Evolutionary conservation across 1,140 invertebrate genomes (phyloP).

Genomic region (Drosophila athabasca): DNA sequence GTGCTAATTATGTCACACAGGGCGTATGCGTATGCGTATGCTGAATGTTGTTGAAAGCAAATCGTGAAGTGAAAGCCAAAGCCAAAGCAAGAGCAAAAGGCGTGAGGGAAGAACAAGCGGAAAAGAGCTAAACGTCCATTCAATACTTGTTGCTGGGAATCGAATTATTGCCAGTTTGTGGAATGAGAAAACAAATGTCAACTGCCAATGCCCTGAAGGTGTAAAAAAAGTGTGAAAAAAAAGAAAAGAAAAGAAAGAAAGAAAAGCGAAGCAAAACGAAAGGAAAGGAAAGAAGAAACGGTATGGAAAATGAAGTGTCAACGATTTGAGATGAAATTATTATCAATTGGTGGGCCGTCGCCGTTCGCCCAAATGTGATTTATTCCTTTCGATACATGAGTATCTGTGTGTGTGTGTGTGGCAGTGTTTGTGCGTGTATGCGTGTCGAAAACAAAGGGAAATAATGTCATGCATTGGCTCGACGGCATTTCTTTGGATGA

Average conservation of each 20-base stretch:
- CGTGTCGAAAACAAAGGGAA: slow-evolving; percentile 55
- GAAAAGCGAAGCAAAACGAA: slow-evolving; percentile 7
- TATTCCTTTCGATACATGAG: slow-evolving; percentile 26
- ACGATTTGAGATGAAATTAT: slow-evolving; percentile 55
- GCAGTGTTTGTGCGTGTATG: slow-evolving; percentile 26
- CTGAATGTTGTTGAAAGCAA: slow-evolving; percentile 57
- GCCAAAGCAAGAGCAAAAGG: slow-evolving; percentile 19
- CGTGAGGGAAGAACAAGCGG: slow-evolving; percentile 22
- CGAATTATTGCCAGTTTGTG: slow-evolving; percentile 38
- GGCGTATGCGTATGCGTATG: slow-evolving; percentile 58
- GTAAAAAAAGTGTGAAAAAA: slow-evolving; percentile 15
- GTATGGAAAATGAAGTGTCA: slow-evolving; percentile 52
- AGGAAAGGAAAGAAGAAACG: slow-evolving; percentile 13
- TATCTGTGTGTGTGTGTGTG: not conserved
- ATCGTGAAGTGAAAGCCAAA: slow-evolving; percentile 53
- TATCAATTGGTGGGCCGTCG: slow-evolving; percentile 42
- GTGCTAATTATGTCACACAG: slow-evolving; percentile 77
- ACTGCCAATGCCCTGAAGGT: slow-evolving; percentile 43
- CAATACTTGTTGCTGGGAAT: slow-evolving; percentile 62
- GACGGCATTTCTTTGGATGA: slow-evolving; percentile 83
- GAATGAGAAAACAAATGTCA: slow-evolving; percentile 46
- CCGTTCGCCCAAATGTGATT: slow-evolving; percentile 38
- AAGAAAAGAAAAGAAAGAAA: slow-evolving; percentile 28
- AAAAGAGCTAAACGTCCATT: slow-evolving; percentile 41
- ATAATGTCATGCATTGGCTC: slow-evolving; percentile 83